Percentiles rank a stretch among this genome's conserved stretches.
phyloP scores from a whole-genome alignment of 2,797 vertebrate species.

The Pangasius macronema region DNA sequence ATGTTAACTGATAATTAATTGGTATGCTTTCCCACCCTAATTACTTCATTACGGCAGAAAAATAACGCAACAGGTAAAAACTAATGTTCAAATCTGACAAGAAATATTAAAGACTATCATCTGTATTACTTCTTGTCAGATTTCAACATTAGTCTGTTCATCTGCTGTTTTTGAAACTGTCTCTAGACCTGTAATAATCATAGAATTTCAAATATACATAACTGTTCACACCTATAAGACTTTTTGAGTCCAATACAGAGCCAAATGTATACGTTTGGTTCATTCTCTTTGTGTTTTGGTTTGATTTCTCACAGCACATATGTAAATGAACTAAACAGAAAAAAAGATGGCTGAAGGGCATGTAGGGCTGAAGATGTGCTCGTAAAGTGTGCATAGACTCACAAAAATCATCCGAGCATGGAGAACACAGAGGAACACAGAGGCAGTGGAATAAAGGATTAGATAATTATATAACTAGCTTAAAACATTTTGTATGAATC shows the following conservation, averaged over 20 bases:
- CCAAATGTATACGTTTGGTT: not conserved
- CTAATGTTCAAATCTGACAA: not conserved
- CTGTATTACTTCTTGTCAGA: not conserved
- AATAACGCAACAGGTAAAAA: slow-evolving; percentile 5
- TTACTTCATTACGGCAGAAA: slow-evolving; percentile 17
- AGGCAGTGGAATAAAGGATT: slow-evolving; percentile 6
- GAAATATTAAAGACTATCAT: not conserved
- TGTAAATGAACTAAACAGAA: not conserved
- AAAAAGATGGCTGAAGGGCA: not conserved
- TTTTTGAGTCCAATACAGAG: not conserved
- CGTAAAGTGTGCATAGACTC: not conserved
- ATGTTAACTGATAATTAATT: slow-evolving; percentile 25
- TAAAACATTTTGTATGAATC: not conserved
- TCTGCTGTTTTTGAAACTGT: not conserved
- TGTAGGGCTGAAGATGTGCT: not conserved
- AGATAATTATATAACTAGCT: not conserved
- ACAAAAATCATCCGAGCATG: not conserved
- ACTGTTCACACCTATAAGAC: not conserved
- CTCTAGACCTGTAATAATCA: not conserved
- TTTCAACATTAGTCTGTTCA: not conserved
- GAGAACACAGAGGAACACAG: not conserved
- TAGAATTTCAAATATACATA: not conserved
- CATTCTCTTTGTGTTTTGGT: not conserved
- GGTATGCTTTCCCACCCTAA: slow-evolving; percentile 8
- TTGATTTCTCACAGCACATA: not conserved